phyloP scores from a whole-genome alignment of 1,140 invertebrate genomes.

The Chrysopa pallens region DNA sequence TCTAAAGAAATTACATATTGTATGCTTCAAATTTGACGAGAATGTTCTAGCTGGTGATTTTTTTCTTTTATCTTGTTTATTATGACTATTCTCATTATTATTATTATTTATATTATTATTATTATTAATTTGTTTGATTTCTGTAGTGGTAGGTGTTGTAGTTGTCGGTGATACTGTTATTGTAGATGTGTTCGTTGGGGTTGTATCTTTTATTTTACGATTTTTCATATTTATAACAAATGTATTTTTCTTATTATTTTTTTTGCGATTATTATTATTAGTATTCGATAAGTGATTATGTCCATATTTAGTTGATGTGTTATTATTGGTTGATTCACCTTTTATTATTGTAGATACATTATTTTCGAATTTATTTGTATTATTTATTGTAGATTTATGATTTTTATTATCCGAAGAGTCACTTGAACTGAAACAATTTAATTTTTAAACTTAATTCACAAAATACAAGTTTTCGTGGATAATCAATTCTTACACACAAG shows the following conservation, averaged over 20 bases:
- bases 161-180: no score
- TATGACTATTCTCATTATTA: conserved; percentile 22
- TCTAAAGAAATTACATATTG: conserved; percentile 66
- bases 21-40: conserved; percentile 61
- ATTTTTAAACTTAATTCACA: no score
- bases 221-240: conserved; percentile 39
- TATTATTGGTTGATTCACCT: conserved; percentile 20
- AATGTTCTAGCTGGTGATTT: conserved; percentile 39
- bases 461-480: no score
- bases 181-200: conserved; percentile 13
- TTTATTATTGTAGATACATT: conserved; percentile 6
- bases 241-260: conserved; percentile 34
- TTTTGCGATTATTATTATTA: conserved; percentile 14
- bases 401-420: neutral
- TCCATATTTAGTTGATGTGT: conserved; percentile 20
- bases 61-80: conserved; percentile 34
- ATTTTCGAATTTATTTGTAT: conserved; percentile 13
- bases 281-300: conserved; percentile 4
- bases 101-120: conserved; percentile 9
- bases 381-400: neutral
- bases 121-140: no score
- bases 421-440: conserved; percentile 5
- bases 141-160: no score
- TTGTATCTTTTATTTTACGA: conserved; percentile 43
- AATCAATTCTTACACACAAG: no score